Evolutionary conservation across 2,888 invertebrate genomes (phyloP), one percentile per base, ranked within the genome.

Genomic region (Cecidostiba fungosa): DNA sequence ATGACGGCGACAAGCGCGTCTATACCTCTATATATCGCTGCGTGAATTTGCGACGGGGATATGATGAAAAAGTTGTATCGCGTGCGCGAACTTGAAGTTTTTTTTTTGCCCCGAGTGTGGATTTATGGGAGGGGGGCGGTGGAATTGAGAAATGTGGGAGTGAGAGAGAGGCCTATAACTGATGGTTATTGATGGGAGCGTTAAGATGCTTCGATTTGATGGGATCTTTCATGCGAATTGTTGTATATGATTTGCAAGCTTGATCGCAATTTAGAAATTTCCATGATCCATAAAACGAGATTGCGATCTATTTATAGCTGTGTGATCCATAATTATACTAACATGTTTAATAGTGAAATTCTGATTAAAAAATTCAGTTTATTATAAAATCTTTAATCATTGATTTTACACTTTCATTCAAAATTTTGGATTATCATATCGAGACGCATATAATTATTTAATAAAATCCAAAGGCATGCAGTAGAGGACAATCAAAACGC

Each of bases 401-500:
- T 4, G 32, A 32, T 32, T 32, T 1, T 32, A 32, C n/a, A n/a
- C n/a, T n/a, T n/a, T n/a, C n/a, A n/a, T n/a, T n/a, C n/a, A n/a
- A n/a, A n/a, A n/a, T n/a, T n/a, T n/a, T n/a, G n/a, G n/a, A n/a
- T n/a, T n/a, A n/a, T n/a, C n/a, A n/a, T n/a, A n/a, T n/a, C 29
- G 29, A 10, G 39, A 0, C 39, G 12, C 62, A 2, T 3, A 10
- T 19, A 23, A 29, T 29, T 66, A 74, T 66, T 82, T 74, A 82
- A 82, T 82, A 74, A 74, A 47, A 43, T 76, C 32, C 47, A 66
- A 66, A 66, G 10, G 62, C 26, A 39, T 43, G 1, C n/a, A n/a
- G n/a, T n/a, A n/a, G n/a, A n/a, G 32, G 59, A n/a, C n/a, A 39
- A 76, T 23, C 43, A n/a, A 82, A 32, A 43, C 3, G 32, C 43